These are phyloP conservation scores for Plestiodon gilberti DNA, from an alignment of 2,113 vertebrate species.

Conservation along the genomic window DNA sequence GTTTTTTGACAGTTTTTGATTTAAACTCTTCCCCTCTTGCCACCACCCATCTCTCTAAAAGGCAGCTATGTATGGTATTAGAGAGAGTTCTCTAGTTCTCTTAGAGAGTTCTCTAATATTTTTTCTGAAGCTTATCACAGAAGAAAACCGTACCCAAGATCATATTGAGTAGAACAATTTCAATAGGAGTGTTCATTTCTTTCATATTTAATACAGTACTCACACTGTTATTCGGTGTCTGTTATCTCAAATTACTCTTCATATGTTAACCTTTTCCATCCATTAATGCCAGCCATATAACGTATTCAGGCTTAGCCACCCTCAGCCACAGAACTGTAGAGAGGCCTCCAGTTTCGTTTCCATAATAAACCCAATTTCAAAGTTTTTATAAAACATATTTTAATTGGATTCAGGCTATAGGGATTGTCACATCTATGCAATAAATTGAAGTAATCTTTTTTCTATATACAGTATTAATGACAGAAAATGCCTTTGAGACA, in stretches of 20 bases:
- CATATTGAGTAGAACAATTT: conserved; percentile 36
- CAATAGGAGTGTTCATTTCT: conserved; percentile 32
- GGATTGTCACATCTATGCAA: conserved; percentile 65
- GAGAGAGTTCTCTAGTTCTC: conserved; percentile 8
- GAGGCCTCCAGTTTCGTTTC: conserved; percentile 60
- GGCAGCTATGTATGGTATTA: conserved; percentile 24
- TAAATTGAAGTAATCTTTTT: conserved; percentile 55
- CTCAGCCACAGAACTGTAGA: conserved; percentile 48
- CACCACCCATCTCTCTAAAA: background rate
- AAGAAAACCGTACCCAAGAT: conserved; percentile 36
- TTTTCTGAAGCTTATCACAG: conserved; percentile 55
- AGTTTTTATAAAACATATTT: conserved; percentile 69
- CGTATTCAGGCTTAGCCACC: conserved; percentile 56
- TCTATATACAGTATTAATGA: conserved; percentile 48
- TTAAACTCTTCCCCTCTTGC: background rate
- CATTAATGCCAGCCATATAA: conserved; percentile 53
- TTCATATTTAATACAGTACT: conserved; percentile 51
- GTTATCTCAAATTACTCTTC: conserved; percentile 52
- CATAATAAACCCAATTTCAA: conserved; percentile 56
- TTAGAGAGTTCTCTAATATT: background rate
- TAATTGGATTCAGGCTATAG: conserved; percentile 72
- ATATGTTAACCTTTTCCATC: conserved; percentile 46
- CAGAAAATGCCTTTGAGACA: conserved; percentile 55
- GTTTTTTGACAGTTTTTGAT: conserved; percentile 58
- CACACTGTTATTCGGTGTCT: conserved; percentile 52